Conservation (phyloP, 2,888 invertebrate genomes). For the Conops quadrifasciatus region DNA sequence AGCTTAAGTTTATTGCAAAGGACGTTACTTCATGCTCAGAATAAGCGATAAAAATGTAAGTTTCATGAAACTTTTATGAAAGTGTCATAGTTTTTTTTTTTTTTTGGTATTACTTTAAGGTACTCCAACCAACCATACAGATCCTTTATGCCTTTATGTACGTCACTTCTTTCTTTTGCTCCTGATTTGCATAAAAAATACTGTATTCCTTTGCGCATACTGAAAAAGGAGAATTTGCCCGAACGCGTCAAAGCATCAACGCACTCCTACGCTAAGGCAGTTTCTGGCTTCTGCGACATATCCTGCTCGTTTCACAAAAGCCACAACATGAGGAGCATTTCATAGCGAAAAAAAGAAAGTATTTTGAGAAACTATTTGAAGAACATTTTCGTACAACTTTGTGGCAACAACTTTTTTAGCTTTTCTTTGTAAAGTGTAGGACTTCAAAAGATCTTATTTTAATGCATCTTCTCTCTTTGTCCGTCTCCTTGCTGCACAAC, state of each 20-base stretch:
- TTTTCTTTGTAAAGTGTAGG: too few relatives aligned
- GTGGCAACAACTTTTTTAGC: too few relatives aligned
- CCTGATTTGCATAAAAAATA: too few relatives aligned
- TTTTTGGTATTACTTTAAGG: conserved; percentile 17
- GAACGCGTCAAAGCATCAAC: not conserved
- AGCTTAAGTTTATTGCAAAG: conserved; percentile 95
- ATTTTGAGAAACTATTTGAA: not conserved
- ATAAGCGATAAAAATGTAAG: conserved; percentile 96
- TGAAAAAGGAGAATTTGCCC: not conserved
- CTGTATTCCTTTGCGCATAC: too few relatives aligned
- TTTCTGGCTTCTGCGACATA: conserved; percentile 9
- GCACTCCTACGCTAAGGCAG: conserved; percentile 13
- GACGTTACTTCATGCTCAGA: conserved; percentile 94
- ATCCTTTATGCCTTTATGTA: conserved; percentile 8
- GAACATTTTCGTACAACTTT: not conserved
- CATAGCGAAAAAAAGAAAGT: not conserved
- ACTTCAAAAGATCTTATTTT: conserved; percentile 43
- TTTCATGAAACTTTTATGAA: conserved; percentile 40
- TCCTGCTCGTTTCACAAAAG: conserved; percentile 1
- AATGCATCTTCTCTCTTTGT: too few relatives aligned
- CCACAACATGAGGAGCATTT: too few relatives aligned
- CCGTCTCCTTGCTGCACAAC: conserved; percentile 12
- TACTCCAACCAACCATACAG: too few relatives aligned
- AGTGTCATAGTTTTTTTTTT: not conserved
- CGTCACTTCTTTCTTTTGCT: too few relatives aligned